Conservation (phyloP, 2,797 vertebrate genomes). For the Enteromius afrohamiltoni region DNA sequence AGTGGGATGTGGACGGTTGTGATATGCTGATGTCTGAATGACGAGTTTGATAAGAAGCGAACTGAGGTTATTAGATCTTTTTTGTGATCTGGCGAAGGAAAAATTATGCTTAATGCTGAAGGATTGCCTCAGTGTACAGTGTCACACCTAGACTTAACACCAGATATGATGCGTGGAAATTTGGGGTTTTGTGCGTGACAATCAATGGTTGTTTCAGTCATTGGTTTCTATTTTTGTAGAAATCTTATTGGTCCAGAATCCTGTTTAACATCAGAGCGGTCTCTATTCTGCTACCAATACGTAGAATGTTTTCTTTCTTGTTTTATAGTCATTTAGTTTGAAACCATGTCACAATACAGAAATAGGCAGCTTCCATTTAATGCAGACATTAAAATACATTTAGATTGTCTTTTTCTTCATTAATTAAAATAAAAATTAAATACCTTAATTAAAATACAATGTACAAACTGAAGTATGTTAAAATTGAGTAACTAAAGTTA, state of each 20-base stretch:
- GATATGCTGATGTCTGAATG: conserved; percentile 7
- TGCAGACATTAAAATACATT: not conserved
- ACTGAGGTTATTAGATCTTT: not conserved
- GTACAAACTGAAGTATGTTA: not conserved
- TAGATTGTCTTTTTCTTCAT: not conserved
- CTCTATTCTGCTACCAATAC: not conserved
- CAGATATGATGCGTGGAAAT: not conserved
- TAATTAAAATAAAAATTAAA: not conserved
- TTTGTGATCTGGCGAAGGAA: not conserved
- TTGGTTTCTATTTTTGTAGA: not conserved
- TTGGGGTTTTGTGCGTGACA: not conserved
- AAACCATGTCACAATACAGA: not conserved
- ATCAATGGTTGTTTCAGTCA: not conserved
- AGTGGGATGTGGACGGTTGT: not conserved
- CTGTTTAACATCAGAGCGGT: not conserved
- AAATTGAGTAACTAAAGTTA: not conserved
- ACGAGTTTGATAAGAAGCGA: conserved; percentile 2
- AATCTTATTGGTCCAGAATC: conserved; percentile 1
- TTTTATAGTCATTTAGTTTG: not conserved
- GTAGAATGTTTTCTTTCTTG: not conserved
- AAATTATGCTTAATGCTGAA: not conserved
- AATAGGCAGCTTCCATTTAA: not conserved
- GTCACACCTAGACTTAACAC: not conserved
- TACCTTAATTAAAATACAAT: not conserved
- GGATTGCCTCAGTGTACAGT: not conserved